Evolutionary conservation across 2,113 vertebrate genomes (phyloP).

Genomic region (Halichoerus grypus): DNA sequence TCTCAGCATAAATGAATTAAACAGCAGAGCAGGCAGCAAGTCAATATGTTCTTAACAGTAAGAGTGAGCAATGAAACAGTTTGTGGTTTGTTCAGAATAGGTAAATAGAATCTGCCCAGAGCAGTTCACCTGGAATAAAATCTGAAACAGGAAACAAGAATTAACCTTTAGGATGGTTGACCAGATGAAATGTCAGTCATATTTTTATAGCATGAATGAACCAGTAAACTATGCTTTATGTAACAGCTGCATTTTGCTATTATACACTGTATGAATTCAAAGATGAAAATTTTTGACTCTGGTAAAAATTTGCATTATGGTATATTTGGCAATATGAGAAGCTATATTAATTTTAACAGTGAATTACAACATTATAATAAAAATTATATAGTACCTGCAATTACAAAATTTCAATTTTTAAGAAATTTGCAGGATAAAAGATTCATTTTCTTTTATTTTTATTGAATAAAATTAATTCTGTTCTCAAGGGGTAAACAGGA

Average conservation of each 20-base stretch:
- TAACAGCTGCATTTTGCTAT: slow-evolving; percentile 68
- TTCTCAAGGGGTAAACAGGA: slow-evolving; percentile 3
- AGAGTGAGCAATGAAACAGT: slow-evolving; percentile 87
- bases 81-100: slow-evolving; percentile 86
- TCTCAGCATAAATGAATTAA: slow-evolving; percentile 91
- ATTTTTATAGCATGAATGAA: slow-evolving; percentile 85
- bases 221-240: slow-evolving; percentile 82
- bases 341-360: slow-evolving; percentile 47
- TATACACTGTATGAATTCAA: slow-evolving; percentile 62
- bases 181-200: slow-evolving; percentile 87
- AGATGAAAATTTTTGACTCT: slow-evolving; percentile 51
- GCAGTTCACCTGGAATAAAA: slow-evolving; percentile 83
- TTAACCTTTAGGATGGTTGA: slow-evolving; percentile 88
- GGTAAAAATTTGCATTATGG: slow-evolving; percentile 9
- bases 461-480: slow-evolving; percentile 52
- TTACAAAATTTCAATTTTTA: slow-evolving; percentile 49
- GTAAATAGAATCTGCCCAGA: slow-evolving; percentile 86
- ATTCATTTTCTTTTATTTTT: slow-evolving; percentile 47
- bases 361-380: slow-evolving; percentile 28
- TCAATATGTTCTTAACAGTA: slow-evolving; percentile 89
- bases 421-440: not conserved
- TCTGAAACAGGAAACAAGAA: slow-evolving; percentile 84
- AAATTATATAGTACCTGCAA: not conserved
- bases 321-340: slow-evolving; percentile 24
- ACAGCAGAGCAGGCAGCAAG: slow-evolving; percentile 89